Percentiles rank a stretch among this genome's conserved stretches.
Evolutionary conservation across 2,888 invertebrate species (phyloP).

Genomic region (Drosophila putrida): DNA sequence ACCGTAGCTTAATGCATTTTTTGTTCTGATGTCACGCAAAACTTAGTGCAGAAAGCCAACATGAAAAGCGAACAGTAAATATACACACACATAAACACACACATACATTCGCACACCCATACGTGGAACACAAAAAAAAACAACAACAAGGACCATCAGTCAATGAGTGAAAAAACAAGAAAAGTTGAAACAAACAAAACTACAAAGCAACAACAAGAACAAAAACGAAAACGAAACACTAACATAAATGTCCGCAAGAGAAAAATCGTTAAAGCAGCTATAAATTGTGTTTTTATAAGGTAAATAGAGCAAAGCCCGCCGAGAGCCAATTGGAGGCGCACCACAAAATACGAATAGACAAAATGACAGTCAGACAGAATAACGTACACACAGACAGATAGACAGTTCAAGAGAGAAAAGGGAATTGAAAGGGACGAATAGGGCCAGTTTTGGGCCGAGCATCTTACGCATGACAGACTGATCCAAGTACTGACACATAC

Average conservation of each 20-base stretch:
- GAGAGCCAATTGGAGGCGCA: constrained; percentile 74
- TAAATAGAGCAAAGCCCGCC: constrained; percentile 78
- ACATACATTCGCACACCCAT: constrained; percentile 11
- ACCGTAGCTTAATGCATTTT: too few species aligned
- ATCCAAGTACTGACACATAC: constrained; percentile 39
- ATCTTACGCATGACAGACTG: constrained; percentile 61
- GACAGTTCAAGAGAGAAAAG: constrained; percentile 11
- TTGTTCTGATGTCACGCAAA: constrained; percentile 72
- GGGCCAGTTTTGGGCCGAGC: constrained; percentile 23
- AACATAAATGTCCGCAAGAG: constrained; percentile 50
- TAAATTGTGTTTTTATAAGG: constrained; percentile 81
- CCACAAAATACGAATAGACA: constrained; percentile 65
- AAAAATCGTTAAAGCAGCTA: constrained; percentile 74
- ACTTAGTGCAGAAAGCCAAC: constrained; percentile 66
- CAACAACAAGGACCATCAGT: constrained; percentile 47
- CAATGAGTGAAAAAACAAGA: constrained; percentile 51
- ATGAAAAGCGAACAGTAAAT: constrained; percentile 46
- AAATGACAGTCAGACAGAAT: constrained; percentile 34
- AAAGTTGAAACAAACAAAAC: constrained; percentile 60
- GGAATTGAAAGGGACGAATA: constrained; percentile 4
- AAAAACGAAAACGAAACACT: constrained; percentile 33
- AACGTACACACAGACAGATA: constrained; percentile 21
- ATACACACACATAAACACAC: constrained; percentile 20
- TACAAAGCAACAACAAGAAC: constrained; percentile 27
- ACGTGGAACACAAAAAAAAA: constrained; percentile 39